Base-by-base conservation (phyloP, 2,797 vertebrate species). In the Pangasius macronema region DNA sequence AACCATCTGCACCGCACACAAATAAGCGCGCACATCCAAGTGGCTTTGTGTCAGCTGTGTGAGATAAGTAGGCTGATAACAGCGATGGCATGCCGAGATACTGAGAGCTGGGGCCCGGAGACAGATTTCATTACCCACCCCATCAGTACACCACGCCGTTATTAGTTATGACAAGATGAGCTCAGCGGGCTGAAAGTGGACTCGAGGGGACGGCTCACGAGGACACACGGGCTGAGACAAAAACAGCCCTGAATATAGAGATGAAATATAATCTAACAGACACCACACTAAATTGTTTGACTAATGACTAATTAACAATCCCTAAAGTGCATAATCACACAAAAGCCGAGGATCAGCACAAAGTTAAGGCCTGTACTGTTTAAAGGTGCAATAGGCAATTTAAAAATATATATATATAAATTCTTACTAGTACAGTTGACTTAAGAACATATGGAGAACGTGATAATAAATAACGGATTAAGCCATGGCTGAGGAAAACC, bases 41-140 rank as follows among this genome's bases (percentile, higher is more conserved):
- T 24, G 11, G 8, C 36, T 57, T 27, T 24, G 67, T 61, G 65
- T 81, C 57, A 72, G 75, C 53, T 63, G 87, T 55, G 77, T 81
- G 53, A 88, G 76, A 88, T 85, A 65, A 61, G 87, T n/a, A 36
- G 65, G 55, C 83, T 65, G 87, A 88, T 85, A 85, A 82, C 76
- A 76, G 84, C 33, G 55, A 67, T 2, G 68, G 46, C 57, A 75
- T 82, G 67, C 75, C 18, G 36, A n/a, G 76, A 57, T 81, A 72
- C 72, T 2, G 14, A 57, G n/a, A 22, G 59, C 59, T 46, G 73
- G 72, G 27, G 8, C 84, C 63, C 33, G 49, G 75, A 81, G 87
- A 85, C 22, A 82, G 77, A 88, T 85, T 75, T 88, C 57, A 82
- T 85, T 88, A 81, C 76, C 24, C 55, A 6, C 14, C 67, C 67